These are phyloP conservation scores for Lasioglossum albipes DNA, from an alignment of 1,140 invertebrate species.

Conservation along the genomic window DNA sequence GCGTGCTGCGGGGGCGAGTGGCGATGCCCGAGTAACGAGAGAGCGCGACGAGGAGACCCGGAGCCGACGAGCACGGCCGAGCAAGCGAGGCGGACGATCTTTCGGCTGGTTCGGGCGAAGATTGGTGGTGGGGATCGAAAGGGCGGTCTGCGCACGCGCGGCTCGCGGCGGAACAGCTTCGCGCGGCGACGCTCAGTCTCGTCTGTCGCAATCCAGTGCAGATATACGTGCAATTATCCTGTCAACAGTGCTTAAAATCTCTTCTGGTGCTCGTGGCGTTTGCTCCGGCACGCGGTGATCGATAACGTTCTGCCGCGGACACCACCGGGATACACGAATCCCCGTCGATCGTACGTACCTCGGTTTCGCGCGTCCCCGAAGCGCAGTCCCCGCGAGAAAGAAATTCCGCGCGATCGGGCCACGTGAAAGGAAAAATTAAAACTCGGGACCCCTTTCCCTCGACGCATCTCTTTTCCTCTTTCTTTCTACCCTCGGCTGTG, in stretches of 20 bases:
- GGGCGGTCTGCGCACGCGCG: conserved; percentile 65
- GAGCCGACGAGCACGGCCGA: neutral
- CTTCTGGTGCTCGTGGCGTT: conserved; percentile 39
- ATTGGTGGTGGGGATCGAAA: conserved; percentile 42
- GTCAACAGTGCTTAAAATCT: conserved; percentile 70
- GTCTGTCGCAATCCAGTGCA: conserved; percentile 72
- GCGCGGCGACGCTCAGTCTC: conserved; percentile 76
- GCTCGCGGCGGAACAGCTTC: conserved; percentile 63
- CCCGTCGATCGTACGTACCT: conserved; percentile 23
- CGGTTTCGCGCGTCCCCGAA: neutral
- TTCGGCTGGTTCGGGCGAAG: conserved; percentile 41
- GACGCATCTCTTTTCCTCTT: neutral
- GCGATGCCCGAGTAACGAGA: conserved; percentile 4
- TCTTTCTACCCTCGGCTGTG: neutral
- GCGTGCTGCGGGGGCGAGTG: conserved; percentile 35
- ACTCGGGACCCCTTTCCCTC: neutral
- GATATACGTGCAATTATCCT: conserved; percentile 74
- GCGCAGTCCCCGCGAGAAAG: no score
- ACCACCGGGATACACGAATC: neutral
- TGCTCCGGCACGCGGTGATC: conserved; percentile 33
- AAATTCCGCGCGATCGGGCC: neutral
- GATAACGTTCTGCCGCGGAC: conserved; percentile 30
- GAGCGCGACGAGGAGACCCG: no score
- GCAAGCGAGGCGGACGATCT: conserved; percentile 14
- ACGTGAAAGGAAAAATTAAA: conserved; percentile 37